Base-by-base conservation (phyloP, 2,888 invertebrate species). In the Andrena trimmerana region DNA sequence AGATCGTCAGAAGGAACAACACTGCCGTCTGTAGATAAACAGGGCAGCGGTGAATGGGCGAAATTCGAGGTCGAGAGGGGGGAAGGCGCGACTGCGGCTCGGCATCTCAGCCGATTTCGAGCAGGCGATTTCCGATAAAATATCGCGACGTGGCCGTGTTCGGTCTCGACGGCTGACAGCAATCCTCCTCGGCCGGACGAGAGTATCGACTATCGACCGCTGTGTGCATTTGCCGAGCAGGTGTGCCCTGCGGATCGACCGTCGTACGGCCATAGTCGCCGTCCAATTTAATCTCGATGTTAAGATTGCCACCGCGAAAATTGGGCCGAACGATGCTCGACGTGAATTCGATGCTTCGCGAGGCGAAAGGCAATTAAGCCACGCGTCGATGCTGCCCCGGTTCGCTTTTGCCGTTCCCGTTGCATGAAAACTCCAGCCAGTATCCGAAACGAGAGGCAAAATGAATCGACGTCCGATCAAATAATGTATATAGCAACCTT, bases 221-320 rank as follows among this genome's bases (percentile, higher is more conserved):
- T 50, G 50, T 63, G 20, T 27, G 24, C 57, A 57, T 16, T 13
- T n/a, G 24, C n/a, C 36, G 52, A 31, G 31, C 76, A 76, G 71
- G 59, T 72, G 65, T 27, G 72, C 33, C 27, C 7, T 8, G 36
- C 27, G 50, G 31, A 48, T 50, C 62, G 59, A 20, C 10, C n/a
- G 48, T 8, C 65, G 8, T n/a, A 54, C 8, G 50, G 29, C 48
- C 62, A 54, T 31, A 13, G 24, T 59, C 36, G 16, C 57, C 54
- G 57, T 74, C 54, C 63, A 57, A 74, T 82, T 79, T 65, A 59
- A 83, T 80, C 65, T 31, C 54, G 74, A 78, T 50, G 74, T 68
- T 78, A 75, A 71, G 83, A 78, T 81, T 36, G 81, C 52, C 76
- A 52, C 50, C 7, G 67, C 36, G 69, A 69, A 73, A 78, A 78